Evolutionary conservation across 1,140 invertebrate species (phyloP), one percentile per base, ranked within the genome.

Genomic region (Orchesella cincta): DNA sequence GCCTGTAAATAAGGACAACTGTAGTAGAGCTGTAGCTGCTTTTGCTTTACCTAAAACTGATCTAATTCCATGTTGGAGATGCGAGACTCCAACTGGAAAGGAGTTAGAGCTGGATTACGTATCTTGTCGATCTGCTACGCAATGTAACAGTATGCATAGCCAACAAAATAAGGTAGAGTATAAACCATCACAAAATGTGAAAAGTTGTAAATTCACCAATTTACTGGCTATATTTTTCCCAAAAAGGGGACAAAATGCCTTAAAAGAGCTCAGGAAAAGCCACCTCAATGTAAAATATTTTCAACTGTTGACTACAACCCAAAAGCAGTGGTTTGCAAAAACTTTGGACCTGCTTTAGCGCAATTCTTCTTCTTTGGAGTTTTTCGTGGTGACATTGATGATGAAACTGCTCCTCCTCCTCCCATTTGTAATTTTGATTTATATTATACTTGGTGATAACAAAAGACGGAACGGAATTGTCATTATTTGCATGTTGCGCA

Each of bases 381-480:
- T 33, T 67, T 31, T n/a, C 8, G 14, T 5, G 62, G 62, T 8
- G 28, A 29, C 28, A 57, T 57, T 18, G 14, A 31, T 29, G 62
- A 67, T 31, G 31, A 29, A 14, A 67, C 62, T 14, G n/a, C 33
- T 12, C 62, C 62, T 5, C 26, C 28, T 31, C 28, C 62, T 5
- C 62, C 62, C 12, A 67, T 31, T 18, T 67, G 62, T 67, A 62
- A 67, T 67, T 31, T 67, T 67, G 14, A 67, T 67, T 57, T n/a
- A n/a, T n/a, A n/a, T n/a, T n/a, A n/a, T n/a, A n/a, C n/a, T n/a
- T n/a, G n/a, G n/a, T n/a, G n/a, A n/a, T n/a, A n/a, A n/a, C n/a
- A n/a, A n/a, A n/a, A n/a, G n/a, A n/a, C n/a, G n/a, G n/a, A n/a
- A n/a, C n/a, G n/a, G n/a, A n/a, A n/a, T n/a, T n/a, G n/a, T n/a